Conservation (phyloP, 2,797 vertebrate species). For the Kryptolebias ocellatus region DNA sequence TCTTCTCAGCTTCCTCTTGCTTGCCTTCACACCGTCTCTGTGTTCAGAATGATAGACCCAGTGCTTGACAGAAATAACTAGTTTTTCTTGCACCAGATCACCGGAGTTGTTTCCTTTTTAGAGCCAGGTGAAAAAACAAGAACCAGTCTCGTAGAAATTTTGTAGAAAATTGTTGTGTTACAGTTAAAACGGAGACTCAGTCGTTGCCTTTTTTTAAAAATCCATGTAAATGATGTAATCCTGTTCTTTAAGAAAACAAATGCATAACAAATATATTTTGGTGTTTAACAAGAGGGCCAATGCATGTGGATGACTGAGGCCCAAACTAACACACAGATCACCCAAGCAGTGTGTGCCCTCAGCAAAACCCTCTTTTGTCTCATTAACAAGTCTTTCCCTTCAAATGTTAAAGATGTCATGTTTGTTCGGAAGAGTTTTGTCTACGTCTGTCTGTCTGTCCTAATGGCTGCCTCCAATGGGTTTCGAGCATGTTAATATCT, state of each 20-base stretch:
- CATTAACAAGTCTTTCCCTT: conserved; percentile 48
- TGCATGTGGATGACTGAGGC: conserved; percentile 72
- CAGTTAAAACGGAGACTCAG: too few species aligned
- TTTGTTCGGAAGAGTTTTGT: conserved; percentile 19
- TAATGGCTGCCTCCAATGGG: conserved; percentile 38
- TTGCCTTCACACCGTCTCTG: conserved; percentile 57
- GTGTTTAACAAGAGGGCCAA: conserved; percentile 31
- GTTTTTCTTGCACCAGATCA: conserved; percentile 5
- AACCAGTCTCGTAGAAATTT: too few species aligned
- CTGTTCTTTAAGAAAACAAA: too few species aligned
- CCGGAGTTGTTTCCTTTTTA: too few species aligned
- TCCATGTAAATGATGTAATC: background rate
- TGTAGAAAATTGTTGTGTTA: too few species aligned
- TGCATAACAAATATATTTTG: background rate
- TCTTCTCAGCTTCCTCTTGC: conserved; percentile 68
- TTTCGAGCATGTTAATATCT: conserved; percentile 58
- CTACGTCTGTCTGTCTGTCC: conserved; percentile 35
- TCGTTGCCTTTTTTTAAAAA: background rate
- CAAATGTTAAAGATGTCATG: background rate
- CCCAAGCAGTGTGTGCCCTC: background rate
- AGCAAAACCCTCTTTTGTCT: conserved; percentile 16
- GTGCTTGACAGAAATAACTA: conserved; percentile 3
- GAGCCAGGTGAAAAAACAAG: too few species aligned
- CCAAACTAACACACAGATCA: conserved; percentile 66
- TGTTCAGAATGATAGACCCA: conserved; percentile 27